These are phyloP conservation scores for Adrianichthys oophorus DNA, from an alignment of 2,797 vertebrate species.

Conservation along the genomic window DNA sequence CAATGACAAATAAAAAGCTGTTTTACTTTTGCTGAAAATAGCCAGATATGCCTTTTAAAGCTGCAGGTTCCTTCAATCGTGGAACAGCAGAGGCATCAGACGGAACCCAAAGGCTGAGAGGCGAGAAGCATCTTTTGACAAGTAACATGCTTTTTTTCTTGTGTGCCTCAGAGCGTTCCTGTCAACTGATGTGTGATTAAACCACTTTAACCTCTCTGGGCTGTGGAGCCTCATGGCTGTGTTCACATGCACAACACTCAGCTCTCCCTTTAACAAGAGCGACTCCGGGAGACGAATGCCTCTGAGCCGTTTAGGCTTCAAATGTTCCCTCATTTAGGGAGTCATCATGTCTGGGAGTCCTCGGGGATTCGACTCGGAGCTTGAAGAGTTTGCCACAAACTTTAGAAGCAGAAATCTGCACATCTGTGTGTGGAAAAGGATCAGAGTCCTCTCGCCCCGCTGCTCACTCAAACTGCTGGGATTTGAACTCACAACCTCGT, in stretches of 20 bases:
- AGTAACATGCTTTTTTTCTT: conserved; percentile 68
- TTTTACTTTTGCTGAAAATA: background rate
- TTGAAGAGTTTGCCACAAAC: too few relatives aligned
- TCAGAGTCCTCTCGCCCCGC: too few relatives aligned
- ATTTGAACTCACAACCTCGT: too few relatives aligned
- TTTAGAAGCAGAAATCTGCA: too few relatives aligned
- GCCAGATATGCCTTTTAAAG: background rate
- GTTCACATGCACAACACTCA: conserved; percentile 34
- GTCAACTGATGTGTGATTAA: conserved; percentile 66
- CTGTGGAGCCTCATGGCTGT: conserved; percentile 40
- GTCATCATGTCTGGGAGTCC: too few relatives aligned
- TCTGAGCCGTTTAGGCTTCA: background rate
- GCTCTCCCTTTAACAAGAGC: conserved; percentile 4
- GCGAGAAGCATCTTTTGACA: conserved; percentile 73
- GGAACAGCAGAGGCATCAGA: conserved; percentile 22
- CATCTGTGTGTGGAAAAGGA: too few relatives aligned
- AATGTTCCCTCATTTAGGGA: background rate
- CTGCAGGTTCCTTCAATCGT: background rate
- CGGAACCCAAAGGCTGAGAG: conserved; percentile 53
- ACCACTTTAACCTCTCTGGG: conserved; percentile 38
- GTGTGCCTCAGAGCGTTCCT: conserved; percentile 69
- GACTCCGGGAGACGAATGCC: conserved; percentile 6
- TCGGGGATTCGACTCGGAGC: too few relatives aligned
- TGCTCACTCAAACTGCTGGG: too few relatives aligned
- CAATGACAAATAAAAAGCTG: too few relatives aligned